phyloP scores from a whole-genome alignment of 1,140 invertebrate genomes.

The Apis cerana region DNA sequence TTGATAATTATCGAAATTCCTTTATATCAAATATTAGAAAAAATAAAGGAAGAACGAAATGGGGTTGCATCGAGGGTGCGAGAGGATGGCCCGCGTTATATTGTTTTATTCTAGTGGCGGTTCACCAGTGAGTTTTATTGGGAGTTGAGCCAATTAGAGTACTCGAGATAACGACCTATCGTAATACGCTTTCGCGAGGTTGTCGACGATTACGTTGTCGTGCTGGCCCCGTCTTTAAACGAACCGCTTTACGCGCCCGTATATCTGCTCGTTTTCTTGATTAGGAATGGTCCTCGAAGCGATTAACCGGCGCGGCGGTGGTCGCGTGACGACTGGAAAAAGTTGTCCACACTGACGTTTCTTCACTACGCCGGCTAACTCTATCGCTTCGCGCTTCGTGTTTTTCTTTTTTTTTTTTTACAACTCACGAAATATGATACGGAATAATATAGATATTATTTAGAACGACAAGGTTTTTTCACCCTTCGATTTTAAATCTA shows the following conservation, averaged over 20 bases:
- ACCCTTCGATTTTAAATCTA: neutral
- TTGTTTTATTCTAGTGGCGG: slow-evolving; percentile 54
- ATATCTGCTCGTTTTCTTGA: slow-evolving; percentile 17
- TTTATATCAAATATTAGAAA: no score
- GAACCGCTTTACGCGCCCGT: slow-evolving; percentile 20
- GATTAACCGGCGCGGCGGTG: neutral
- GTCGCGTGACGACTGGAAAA: neutral
- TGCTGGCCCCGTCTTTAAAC: neutral
- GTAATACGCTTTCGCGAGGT: slow-evolving; percentile 54
- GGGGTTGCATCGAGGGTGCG: neutral
- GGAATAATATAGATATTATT: neutral
- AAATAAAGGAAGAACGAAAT: neutral
- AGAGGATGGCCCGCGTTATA: neutral
- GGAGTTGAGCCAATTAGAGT: slow-evolving; percentile 62
- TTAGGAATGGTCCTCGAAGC: slow-evolving; percentile 40
- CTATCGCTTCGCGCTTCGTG: neutral
- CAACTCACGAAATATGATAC: neutral
- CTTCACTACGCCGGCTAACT: neutral
- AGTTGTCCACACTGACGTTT: neutral
- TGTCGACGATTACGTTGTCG: neutral
- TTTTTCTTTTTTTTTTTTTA: neutral
- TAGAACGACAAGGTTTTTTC: neutral
- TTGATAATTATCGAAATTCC: no score
- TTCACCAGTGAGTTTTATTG: slow-evolving; percentile 45
- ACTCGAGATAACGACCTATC: slow-evolving; percentile 61